Conservation (phyloP, 1,140 invertebrate species). For the Caenorhabditis inopinata region DNA sequence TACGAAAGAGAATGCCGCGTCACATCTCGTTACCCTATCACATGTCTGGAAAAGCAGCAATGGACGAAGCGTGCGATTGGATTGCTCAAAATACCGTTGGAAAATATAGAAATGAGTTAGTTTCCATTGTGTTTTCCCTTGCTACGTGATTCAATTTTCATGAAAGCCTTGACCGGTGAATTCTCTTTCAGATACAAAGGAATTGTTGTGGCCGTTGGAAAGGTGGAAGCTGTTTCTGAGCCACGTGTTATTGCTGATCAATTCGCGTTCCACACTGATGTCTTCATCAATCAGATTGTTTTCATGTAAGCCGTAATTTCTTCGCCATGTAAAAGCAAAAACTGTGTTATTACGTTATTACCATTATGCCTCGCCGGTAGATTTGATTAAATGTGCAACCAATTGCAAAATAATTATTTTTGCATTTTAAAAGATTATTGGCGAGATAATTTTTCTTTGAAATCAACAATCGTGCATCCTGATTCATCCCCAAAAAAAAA, state of each 20-base stretch:
- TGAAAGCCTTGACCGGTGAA: no score
- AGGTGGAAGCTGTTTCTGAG: background rate
- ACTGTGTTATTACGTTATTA: no score
- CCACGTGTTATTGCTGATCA: constrained; percentile 14
- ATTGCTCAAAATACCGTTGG: constrained; percentile 12
- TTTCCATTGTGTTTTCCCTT: background rate
- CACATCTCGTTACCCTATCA: constrained; percentile 10
- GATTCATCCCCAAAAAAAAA: no score
- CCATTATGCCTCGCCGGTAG: no score
- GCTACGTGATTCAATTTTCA: background rate
- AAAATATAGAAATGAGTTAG: constrained; percentile 11
- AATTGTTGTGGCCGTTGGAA: constrained; percentile 11
- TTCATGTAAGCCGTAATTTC: background rate
- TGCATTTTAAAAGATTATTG: no score
- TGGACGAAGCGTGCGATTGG: background rate
- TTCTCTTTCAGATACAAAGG: constrained; percentile 3
- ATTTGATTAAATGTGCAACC: no score
- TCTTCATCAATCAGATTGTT: background rate
- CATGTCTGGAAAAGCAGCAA: constrained; percentile 7
- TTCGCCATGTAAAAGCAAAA: no score
- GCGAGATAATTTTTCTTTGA: no score
- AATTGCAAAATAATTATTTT: no score
- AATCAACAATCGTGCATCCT: no score
- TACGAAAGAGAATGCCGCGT: background rate
- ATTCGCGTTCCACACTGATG: background rate